Evolutionary conservation across 2,797 vertebrate species (phyloP).

Genomic region (Sebastes cheni): DNA sequence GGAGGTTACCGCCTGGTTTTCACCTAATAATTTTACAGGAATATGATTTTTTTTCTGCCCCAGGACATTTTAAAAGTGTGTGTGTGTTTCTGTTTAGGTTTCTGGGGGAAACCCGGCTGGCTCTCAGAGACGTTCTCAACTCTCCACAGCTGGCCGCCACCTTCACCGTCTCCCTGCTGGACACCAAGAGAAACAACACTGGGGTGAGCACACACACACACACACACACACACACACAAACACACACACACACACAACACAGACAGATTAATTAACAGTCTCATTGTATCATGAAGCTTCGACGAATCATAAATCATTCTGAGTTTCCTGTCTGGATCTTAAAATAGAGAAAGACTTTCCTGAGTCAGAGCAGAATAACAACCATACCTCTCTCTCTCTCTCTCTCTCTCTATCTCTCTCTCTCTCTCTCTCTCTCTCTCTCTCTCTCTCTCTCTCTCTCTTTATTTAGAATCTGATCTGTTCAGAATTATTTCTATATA

Average conservation of each 20-base stretch:
- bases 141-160: conserved; percentile 86
- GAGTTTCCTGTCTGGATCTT: conserved; percentile 36
- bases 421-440: neutral
- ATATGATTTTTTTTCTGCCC: neutral
- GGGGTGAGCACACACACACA: conserved; percentile 82
- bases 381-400: neutral
- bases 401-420: neutral
- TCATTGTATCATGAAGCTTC: neutral
- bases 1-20: no score
- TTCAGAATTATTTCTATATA: no score
- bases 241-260: neutral
- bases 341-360: conserved; percentile 23
- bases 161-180: conserved; percentile 88
- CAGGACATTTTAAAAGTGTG: neutral
- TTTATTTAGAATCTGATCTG: neutral
- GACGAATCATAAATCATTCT: conserved; percentile 13
- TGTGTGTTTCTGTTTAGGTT: conserved; percentile 79
- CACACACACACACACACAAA: conserved; percentile 18
- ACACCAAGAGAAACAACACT: conserved; percentile 89
- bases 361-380: neutral
- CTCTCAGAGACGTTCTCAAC: conserved; percentile 87
- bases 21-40: neutral
- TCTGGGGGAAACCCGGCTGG: conserved; percentile 87
- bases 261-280: neutral
- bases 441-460: neutral